These are phyloP conservation scores for Tineola bisselliella DNA, from an alignment of 2,888 invertebrate genomes.

Conservation along the genomic window DNA sequence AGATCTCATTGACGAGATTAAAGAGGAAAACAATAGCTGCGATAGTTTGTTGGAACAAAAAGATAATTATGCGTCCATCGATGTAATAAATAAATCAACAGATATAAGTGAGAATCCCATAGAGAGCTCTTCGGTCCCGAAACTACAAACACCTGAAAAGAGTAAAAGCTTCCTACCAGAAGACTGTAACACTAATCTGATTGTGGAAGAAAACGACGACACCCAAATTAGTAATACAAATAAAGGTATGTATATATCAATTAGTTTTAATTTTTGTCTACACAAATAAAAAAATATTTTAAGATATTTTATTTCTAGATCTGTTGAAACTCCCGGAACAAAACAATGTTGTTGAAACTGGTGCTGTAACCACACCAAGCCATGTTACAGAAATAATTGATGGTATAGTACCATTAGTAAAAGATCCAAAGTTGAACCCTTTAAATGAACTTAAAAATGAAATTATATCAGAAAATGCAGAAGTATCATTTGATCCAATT, in stretches of 20 bases:
- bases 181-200: too few relatives aligned
- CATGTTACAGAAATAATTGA: slow-evolving; percentile 41
- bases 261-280: too few relatives aligned
- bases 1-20: too few relatives aligned
- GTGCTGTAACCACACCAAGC: background rate
- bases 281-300: too few relatives aligned
- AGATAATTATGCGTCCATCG: slow-evolving; percentile 4
- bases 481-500: slow-evolving; percentile 58
- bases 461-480: slow-evolving; percentile 55
- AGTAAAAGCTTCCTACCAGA: too few relatives aligned
- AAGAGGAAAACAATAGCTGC: background rate
- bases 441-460: slow-evolving; percentile 49
- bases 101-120: too few relatives aligned
- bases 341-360: background rate
- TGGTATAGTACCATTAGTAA: slow-evolving; percentile 49
- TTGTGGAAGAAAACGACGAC: too few relatives aligned
- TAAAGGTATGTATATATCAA: too few relatives aligned
- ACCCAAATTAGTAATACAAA: too few relatives aligned
- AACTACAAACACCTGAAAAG: too few relatives aligned
- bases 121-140: too few relatives aligned
- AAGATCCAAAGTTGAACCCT: slow-evolving; percentile 31
- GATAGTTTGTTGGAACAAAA: too few relatives aligned
- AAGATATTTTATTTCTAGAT: background rate
- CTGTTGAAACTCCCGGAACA: background rate
- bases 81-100: background rate